phyloP scores from a whole-genome alignment of 2,113 vertebrate species.

The Eupsittula cactorum region DNA sequence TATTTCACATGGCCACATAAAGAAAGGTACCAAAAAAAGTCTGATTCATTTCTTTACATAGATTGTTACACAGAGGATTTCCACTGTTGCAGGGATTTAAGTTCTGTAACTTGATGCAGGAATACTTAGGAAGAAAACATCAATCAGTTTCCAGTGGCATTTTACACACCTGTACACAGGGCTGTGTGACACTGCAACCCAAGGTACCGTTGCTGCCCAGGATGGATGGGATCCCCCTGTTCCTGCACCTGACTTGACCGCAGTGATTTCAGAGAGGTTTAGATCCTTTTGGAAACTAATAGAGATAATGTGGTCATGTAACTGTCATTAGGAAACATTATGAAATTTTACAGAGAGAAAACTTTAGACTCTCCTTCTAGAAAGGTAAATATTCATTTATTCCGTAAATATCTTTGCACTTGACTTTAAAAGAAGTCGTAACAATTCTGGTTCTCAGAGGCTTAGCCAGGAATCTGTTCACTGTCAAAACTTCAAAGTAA shows the following conservation, averaged over 20 bases:
- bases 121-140: neutral
- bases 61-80: neutral
- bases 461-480: neutral
- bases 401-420: neutral
- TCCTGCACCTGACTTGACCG: neutral
- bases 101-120: neutral
- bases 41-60: neutral
- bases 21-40: neutral
- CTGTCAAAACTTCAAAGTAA: neutral
- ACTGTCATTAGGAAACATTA: neutral
- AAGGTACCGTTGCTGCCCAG: neutral
- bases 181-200: too few relatives aligned
- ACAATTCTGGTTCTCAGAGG: neutral
- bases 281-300: neutral
- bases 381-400: neutral
- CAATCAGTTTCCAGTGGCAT: neutral
- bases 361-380: neutral
- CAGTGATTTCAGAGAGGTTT: neutral
- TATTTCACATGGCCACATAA: neutral
- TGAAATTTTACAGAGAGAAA: neutral
- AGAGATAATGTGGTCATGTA: neutral
- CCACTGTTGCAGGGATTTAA: neutral
- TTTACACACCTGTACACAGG: neutral
- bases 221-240: neutral
- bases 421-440: neutral